Conservation (phyloP, 2,113 vertebrate genomes). For the Aspidoscelis tigris region DNA sequence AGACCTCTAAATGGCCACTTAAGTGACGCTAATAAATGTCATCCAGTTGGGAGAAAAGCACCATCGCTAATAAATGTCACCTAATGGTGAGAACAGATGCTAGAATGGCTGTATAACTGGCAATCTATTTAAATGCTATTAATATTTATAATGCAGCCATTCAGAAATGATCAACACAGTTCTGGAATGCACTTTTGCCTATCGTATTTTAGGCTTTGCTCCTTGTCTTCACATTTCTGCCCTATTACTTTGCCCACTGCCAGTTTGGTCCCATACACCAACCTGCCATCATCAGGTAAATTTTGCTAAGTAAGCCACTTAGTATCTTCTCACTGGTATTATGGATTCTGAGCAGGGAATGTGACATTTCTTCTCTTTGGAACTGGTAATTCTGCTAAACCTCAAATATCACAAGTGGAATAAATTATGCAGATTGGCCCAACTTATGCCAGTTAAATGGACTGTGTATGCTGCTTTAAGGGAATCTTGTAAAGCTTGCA, state of each 20-base stretch:
- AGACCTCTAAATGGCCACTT: constrained; percentile 33
- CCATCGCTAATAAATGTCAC: constrained; percentile 45
- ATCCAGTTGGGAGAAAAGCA: constrained; percentile 46
- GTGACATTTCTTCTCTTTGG: neutral
- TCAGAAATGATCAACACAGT: constrained; percentile 55
- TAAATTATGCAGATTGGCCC: constrained; percentile 4
- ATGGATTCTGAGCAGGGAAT: neutral
- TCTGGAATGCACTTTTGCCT: constrained; percentile 63
- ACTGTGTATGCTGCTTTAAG: neutral
- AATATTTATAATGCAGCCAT: constrained; percentile 71
- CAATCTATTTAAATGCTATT: constrained; percentile 72
- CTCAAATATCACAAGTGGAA: constrained; percentile 11
- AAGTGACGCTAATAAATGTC: constrained; percentile 40
- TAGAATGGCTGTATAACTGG: constrained; percentile 64
- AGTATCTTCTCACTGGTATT: constrained; percentile 14
- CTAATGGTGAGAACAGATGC: constrained; percentile 66
- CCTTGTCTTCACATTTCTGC: neutral
- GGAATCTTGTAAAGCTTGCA: neutral
- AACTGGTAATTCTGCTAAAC: constrained; percentile 19
- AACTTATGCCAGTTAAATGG: neutral
- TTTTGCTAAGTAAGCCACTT: neutral
- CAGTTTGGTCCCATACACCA: neutral
- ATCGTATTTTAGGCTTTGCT: neutral
- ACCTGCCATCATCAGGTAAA: neutral
- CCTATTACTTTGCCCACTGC: neutral